A percentile compares a stretch with the other conserved stretches of the same genome.
Conservation (phyloP, 2,797 vertebrate species). For the Etheostoma perlongum region DNA sequence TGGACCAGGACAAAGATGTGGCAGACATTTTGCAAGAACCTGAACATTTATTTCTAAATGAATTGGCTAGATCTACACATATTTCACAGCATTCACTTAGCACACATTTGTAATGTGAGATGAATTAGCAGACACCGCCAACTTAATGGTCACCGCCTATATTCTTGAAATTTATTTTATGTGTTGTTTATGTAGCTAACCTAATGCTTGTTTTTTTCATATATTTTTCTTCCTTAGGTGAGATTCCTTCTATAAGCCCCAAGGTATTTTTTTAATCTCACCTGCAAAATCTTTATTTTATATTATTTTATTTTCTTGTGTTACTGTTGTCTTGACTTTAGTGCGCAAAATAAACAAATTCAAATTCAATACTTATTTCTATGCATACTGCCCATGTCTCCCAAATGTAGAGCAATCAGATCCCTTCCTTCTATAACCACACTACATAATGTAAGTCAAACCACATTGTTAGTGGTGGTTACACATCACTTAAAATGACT, state of each 20-base stretch:
- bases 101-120: background rate
- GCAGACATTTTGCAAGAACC: background rate
- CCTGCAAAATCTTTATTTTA: too few species aligned
- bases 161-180: too few species aligned
- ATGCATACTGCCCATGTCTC: background rate
- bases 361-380: background rate
- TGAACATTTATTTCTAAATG: background rate
- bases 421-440: conserved; percentile 8
- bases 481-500: conserved; percentile 8
- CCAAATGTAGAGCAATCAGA: background rate
- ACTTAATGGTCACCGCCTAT: too few species aligned
- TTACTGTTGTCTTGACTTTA: too few species aligned
- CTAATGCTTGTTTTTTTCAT: too few species aligned
- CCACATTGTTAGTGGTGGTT: background rate
- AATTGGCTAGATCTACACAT: background rate
- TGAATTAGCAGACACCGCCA: background rate
- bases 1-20: background rate
- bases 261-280: too few species aligned
- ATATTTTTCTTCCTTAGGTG: too few species aligned
- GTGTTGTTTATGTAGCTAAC: too few species aligned
- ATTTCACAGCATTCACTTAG: background rate
- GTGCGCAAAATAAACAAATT: too few species aligned
- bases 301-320: too few species aligned
- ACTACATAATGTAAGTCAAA: conserved; percentile 1
- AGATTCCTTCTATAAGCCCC: too few species aligned